Evolutionary conservation across 2,113 vertebrate genomes (phyloP).

Genomic region (Thermophis baileyi): DNA sequence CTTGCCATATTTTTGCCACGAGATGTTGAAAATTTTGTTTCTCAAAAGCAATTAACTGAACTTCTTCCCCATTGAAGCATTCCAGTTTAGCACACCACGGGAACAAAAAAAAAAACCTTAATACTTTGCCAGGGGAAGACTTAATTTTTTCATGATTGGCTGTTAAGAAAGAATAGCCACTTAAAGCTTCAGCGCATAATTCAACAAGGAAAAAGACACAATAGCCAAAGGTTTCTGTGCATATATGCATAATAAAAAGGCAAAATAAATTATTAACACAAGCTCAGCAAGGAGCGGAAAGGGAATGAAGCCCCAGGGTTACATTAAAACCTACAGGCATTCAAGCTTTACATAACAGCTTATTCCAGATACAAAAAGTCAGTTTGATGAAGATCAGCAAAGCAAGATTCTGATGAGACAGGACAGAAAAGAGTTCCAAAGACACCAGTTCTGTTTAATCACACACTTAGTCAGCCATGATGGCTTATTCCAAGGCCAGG

Average conservation of each 20-base stretch:
- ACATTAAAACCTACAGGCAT: background rate
- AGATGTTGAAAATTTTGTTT: background rate
- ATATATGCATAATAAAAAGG: background rate
- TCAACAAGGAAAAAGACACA: background rate
- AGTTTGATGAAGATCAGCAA: background rate
- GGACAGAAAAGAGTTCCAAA: background rate
- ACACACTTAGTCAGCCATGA: background rate
- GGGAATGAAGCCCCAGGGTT: background rate
- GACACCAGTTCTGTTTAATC: background rate
- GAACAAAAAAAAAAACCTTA: background rate
- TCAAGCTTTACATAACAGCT: background rate
- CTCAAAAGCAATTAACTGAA: background rate
- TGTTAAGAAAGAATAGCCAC: background rate
- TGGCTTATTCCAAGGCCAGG: background rate
- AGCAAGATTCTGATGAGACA: background rate
- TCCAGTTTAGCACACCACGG: background rate
- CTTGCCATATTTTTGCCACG: background rate
- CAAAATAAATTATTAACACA: background rate
- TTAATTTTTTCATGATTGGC: background rate
- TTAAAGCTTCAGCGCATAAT: background rate
- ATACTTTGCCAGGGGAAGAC: background rate
- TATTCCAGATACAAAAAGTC: background rate
- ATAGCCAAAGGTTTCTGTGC: background rate
- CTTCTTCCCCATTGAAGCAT: background rate
- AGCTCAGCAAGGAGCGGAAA: background rate